These are phyloP conservation scores for Sebastes aleutianus DNA, from an alignment of 2,797 vertebrate genomes.

Conservation along the genomic window DNA sequence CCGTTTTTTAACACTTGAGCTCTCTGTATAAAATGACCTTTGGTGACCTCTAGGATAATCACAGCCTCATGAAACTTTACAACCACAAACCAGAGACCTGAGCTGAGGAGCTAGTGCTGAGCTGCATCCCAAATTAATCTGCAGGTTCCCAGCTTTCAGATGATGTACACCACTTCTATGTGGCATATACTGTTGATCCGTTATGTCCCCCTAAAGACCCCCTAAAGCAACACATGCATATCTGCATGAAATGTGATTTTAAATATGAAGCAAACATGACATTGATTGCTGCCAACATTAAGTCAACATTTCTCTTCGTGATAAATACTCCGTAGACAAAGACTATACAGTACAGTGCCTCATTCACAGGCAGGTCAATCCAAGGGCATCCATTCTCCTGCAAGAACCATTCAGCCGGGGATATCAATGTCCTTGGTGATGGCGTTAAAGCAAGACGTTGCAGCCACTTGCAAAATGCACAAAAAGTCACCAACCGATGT, in stretches of 20 bases:
- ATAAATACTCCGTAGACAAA: background rate
- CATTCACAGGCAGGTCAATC: conserved; percentile 37
- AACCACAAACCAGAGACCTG: no score
- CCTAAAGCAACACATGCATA: background rate
- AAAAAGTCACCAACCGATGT: conserved; percentile 24
- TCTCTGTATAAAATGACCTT: no score
- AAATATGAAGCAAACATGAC: background rate
- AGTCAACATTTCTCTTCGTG: background rate
- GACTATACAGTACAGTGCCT: background rate
- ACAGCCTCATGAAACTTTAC: no score
- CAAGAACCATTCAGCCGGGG: conserved; percentile 27
- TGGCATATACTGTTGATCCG: fast-evolving
- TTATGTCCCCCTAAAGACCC: no score
- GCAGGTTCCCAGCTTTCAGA: no score
- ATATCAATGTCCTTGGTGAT: conserved; percentile 49
- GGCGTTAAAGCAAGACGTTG: conserved; percentile 21
- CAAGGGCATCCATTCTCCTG: conserved; percentile 41
- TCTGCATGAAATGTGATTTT: background rate
- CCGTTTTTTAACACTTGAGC: no score
- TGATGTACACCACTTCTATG: no score
- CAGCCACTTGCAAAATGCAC: conserved; percentile 15
- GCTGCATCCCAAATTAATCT: no score
- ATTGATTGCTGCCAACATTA: background rate
- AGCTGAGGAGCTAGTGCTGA: no score
- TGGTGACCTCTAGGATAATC: no score